phyloP scores from a whole-genome alignment of 2,888 invertebrate genomes.

The Dicranocentrus wangi region DNA sequence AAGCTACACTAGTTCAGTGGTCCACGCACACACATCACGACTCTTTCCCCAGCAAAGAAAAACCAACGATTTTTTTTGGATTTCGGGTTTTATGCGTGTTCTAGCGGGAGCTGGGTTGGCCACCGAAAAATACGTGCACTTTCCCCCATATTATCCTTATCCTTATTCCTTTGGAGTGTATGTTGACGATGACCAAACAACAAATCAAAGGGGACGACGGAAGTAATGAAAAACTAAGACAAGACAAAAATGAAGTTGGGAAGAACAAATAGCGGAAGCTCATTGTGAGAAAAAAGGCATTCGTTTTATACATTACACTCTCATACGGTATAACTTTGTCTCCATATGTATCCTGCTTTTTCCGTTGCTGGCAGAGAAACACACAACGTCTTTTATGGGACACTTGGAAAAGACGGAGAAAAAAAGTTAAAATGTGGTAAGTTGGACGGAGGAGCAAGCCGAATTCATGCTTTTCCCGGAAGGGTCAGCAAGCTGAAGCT shows the following conservation, averaged over 20 bases:
- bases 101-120: too few species aligned
- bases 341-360: not conserved
- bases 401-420: not conserved
- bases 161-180: too few species aligned
- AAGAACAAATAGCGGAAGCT: conserved; percentile 24
- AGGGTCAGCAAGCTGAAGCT: conserved; percentile 62
- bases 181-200: conserved; percentile 32
- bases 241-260: conserved; percentile 2
- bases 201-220: conserved; percentile 53
- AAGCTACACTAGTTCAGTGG: not conserved
- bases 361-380: too few species aligned
- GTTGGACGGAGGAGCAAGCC: not conserved
- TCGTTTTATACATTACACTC: not conserved
- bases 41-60: not conserved
- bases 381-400: not conserved
- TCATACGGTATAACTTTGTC: too few species aligned
- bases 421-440: not conserved
- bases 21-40: too few species aligned
- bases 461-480: conserved; percentile 41
- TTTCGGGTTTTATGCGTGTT: too few species aligned
- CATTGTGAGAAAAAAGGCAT: conserved; percentile 40
- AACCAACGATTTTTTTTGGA: not conserved
- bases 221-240: conserved; percentile 21
- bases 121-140: too few species aligned
- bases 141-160: too few species aligned